Evolutionary conservation across 2,113 vertebrate genomes (phyloP), one percentile per base, ranked within the genome.

Genomic region (Lota lota): DNA sequence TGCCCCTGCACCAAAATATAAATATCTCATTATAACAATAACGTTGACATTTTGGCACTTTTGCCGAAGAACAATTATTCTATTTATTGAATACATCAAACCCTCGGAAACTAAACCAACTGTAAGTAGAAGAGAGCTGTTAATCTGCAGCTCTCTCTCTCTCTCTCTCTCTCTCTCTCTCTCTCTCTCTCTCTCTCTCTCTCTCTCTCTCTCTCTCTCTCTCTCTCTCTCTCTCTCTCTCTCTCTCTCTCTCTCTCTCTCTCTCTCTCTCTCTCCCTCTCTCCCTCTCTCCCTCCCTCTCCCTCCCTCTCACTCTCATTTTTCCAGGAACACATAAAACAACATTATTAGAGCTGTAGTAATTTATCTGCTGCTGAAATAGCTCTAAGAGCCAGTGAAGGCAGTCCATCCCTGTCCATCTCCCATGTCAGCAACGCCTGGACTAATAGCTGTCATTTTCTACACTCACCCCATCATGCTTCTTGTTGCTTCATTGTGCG

Each of bases 321-420:
- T 70, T 66, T 36, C 47, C 6, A n/a, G 70, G 50, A 61, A 67
- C 40, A 73, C 67, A 69, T 76, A 69, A 83, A 73, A 69, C 58
- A 82, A 77, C 74, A 70, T 66, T 63, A 77, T 80, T 79, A 79
- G 57, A 20, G 21, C 14, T 5, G 20, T 8, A 16, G 16, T 33
- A n/a, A 56, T 18, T 56, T 18, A 17, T n/a, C 17, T n/a, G 47
- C 47, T 0, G 4, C 61, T 73, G 58, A 73, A 80, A 76, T 51
- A 67, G 58, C 69, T 79, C 50, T 59, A 67, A 71, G 58, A 77
- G 75, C 4, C 67, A 80, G 63, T 61, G 53, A 14, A 54, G 14
- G 12, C 18, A 36, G 50, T 58, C 54, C 54, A 10, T 53, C 51
- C 51, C 3, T 17, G 51, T 14, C 51, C 51, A 14, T 53, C 12